Base-by-base conservation (phyloP, 2,113 vertebrate genomes). In the Trichomycterus rosablanca region DNA sequence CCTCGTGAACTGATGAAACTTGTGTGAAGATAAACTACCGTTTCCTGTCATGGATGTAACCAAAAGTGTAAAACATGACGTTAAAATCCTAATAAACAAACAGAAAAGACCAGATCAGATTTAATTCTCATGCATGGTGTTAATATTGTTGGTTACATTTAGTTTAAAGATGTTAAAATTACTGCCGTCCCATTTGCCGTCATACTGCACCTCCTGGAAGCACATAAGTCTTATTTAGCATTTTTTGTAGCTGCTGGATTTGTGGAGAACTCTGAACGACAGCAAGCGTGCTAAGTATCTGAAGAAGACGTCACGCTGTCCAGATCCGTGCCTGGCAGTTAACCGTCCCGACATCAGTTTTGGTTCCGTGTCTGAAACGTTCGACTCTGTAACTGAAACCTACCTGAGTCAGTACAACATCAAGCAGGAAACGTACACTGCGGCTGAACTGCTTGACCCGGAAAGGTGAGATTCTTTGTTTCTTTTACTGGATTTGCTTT, bases 321-420 rank as follows among this genome's bases (percentile, higher is more conserved):
- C 93, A 0, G 93, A 97, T 68, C 96, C 96, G 1, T 85, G 88
- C 22, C 77, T 97, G 34, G 74, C 89, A 2, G 0, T 89, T 35
- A 83, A 91, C 30, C 87, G 89, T 12, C 95, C 96, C 0, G 93
- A 99, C 56, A 77, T 91, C 55, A 81, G 88, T 22, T 94, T 99
- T 23, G 92, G 89, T 0, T 97, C 96, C 0, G 92, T 99, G 3
- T 98, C 96, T 0, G 96, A 99, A 79, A 91, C 80, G 0, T 98
- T 98, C 73, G 81, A 93, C 30, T 63, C 28, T 42, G 86, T 89
- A 73, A 80, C 93, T 0, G 85, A 91, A 37, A 78, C 81, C 30
- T 98, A 86, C 53, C 71, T 90, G 49, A 54, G 39, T 0, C 77
- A 77, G 44, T 82, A 83, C 76, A 66, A 78, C 6, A 49, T 75